Base-by-base conservation (phyloP, 2,113 vertebrate genomes). In the Rhynchomys soricoides region DNA sequence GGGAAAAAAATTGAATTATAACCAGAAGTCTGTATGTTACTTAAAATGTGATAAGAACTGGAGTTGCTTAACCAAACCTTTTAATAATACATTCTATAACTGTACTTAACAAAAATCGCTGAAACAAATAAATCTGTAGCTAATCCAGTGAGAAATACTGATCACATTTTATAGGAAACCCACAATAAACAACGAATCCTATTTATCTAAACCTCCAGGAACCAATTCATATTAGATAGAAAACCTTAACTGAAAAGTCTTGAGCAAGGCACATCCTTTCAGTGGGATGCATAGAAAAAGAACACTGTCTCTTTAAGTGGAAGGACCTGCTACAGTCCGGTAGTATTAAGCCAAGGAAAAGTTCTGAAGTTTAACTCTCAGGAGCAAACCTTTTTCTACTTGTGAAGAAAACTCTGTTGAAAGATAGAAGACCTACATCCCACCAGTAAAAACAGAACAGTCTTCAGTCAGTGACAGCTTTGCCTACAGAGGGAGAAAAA, bases 351-450 rank as follows among this genome's bases (percentile, higher is more conserved):
- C 98, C 98, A 99, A 99, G 98, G 97, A 98, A 98, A 98, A 98
- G 98, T 98, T 98, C 98, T 98, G 98, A 98, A 98, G 98, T 98
- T 98, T 98, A 99, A 98, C 98, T 98, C 98, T 98, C 98, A 98
- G 98, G 98, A 98, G 98, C 98, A 98, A 98, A 98, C 98, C 98
- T 99, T 99, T 98, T 99, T 99, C 98, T 98, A 98, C 98, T 98
- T 98, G 98, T 99, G 98, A 99, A 99, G 98, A 98, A 98, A 98
- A 98, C 98, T 98, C 98, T 98, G 98, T 98, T 99, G 98, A 99
- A 98, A 99, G 99, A 98, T 98, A 98, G 98, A 98, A 98, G 98
- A 98, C 98, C 98, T 98, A 98, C 16, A 98, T 98, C 98, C 98
- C 98, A 98, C 98, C 98, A 98, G 98, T 98, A 98, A 98, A 99